Evolutionary conservation across 2,113 vertebrate genomes (phyloP), one percentile per base, ranked within the genome.

Genomic region (Mohoua ochrocephala): DNA sequence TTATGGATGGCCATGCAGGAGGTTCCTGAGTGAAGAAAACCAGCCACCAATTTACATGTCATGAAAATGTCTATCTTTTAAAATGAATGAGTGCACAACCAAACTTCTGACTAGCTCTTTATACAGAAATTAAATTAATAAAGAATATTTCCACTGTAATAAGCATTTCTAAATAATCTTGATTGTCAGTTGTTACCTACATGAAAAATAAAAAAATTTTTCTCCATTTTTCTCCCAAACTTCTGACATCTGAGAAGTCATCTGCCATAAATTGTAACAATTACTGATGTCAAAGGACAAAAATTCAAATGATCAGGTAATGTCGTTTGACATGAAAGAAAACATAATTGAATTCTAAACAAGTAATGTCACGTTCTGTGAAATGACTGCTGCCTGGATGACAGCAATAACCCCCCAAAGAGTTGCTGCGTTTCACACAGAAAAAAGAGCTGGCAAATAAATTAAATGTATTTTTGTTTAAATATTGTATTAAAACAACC

Each of bases 281-380:
- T 73, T 68, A 60, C 17, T 65, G 33, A 52, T 94, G 42, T 89
- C 64, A 90, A 92, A 96, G 37, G 26, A 91, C 64, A 45, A 50
- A 67, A 79, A 91, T 77, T 91, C 44, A 86, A 97, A 81, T 52
- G 44, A 68, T 87, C 42, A 63, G 93, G 95, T 96, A 79, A 89
- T 53, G 60, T 50, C 75, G 14, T 35, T 65, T 94, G 70, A 79
- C 61, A 86, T 79, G 56, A 95, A 54, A 85, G 45, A 82, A 93
- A 95, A 79, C 19, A 87, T 94, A 90, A 91, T 49, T 88, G 61
- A 90, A 93, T 93, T 88, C n/a, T 73, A 80, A 93, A 91, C 42
- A 73, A 97, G 26, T 56, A 69, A 74, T 71, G 57, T 73, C 89
- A 84, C 30, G 61, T 82, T 73, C 52, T 81, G 33, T 57, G 70